Evolutionary conservation across 1,140 invertebrate species (phyloP), one percentile per base, ranked within the genome.

Genomic region (Vollenhovia emeryi): DNA sequence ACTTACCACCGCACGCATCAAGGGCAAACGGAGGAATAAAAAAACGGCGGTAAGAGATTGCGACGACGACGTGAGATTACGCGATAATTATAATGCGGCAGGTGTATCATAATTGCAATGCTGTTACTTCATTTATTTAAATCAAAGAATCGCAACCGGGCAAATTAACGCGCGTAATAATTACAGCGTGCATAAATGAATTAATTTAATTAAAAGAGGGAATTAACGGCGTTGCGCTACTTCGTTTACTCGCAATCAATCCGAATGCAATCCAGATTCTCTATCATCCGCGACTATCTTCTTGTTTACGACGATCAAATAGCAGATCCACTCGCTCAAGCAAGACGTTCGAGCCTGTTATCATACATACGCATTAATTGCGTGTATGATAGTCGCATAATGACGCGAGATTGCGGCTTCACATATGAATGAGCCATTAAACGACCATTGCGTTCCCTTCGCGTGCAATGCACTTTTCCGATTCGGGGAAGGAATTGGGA

Each of bases 321-420:
- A 50, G n/a, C 59, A 66, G 27, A 78, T 78, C 57, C 50, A 50
- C 43, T 64, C 21, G 40, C 55, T 60, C 40, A 27, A 30, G 18
- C 40, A 24, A 43, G 40, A 33, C 0, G 6, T 48, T 78, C 60
- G 11, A 36, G 27, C 1, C 55, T 7, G 52, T 78, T 66, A 45
- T 9, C 27, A 59, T 75, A 75, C 4, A 36, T 30, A 74, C n/a
- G 43, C 30, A 50, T 78, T 78, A 66, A 78, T 50, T 78, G 59
- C 57, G 13, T 21, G 40, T n/a, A 24, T 18, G 7, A 45, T 75
- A 43, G 6, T 64, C 3, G 8, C 8, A n/a, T 50, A 50, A 66
- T 64, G 62, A 50, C n/a, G 27, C 30, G n/a, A 60, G 18, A 78
- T 78, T 48, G 24, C 11, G 21, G 24, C 40, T 60, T 24, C 1